Evolutionary conservation across 2,888 invertebrate genomes (phyloP), one percentile per base, ranked within the genome.

Genomic region (Drosophila paramelanica): DNA sequence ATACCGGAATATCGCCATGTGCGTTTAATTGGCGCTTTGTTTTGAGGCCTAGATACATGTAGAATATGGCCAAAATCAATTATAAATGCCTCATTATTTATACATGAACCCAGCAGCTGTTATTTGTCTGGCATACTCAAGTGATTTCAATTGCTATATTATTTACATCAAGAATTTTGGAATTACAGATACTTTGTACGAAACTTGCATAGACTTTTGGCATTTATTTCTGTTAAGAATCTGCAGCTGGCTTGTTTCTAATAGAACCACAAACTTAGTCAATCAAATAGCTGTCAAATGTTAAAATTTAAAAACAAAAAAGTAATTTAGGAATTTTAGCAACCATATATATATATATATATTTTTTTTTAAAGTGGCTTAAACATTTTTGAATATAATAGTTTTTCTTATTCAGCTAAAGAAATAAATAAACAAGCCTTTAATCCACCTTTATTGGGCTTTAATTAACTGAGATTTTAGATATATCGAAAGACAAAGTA

Each of bases 1-100:
- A 47, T 45, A 41, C 11, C 23, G 25, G 14, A 66, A 56, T 50
- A 57, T 25, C 17, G 47, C 43, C 73, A 73, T 62, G 52, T 67
- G 68, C 51, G 46, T 43, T 58, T 61, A 50, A 60, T 73, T 31
- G 41, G 11, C 14, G n/a, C 38, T 46, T 41, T 38, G 20, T 45
- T 52, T 49, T 38, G 14, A 38, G 61, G 67, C 51, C 45, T 33
- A 14, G 7, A 10, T 17, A 52, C 62, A 66, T 64, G 53, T 27
- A 33, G 45, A 14, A 51, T 60, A 51, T 67, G 50, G 41, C 2
- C 43, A 10, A 33, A 59, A 52, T 51, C 46, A 38, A 72, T 58
- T 65, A 65, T 42, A 20, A 47, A 42, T 56, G 46, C 57, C 43
- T 39, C 49, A 49, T 60, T n/a, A 60, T 41, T 49, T 38, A 50